A percentile compares a stretch with the other conserved stretches of the same genome.
These are phyloP conservation scores for Blennius ocellaris DNA, from an alignment of 2,113 vertebrate genomes.

Conservation along the genomic window DNA sequence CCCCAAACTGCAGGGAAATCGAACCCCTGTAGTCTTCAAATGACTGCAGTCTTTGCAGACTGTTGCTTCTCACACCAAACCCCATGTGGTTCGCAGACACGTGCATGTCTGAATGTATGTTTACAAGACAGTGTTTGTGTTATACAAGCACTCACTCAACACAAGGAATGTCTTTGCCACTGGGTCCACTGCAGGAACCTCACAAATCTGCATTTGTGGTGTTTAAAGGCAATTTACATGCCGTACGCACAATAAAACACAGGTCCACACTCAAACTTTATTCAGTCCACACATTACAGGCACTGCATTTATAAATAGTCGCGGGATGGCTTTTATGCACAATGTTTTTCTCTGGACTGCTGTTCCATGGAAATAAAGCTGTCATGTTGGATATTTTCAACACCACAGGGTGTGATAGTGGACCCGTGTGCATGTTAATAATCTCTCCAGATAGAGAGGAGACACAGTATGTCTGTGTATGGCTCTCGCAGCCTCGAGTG, in stretches of 20 bases:
- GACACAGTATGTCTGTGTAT: constrained; percentile 49
- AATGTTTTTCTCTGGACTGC: constrained; percentile 10
- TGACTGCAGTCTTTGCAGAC: background rate
- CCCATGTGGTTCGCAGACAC: constrained; percentile 20
- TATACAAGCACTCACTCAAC: constrained; percentile 3
- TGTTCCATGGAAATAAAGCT: constrained; percentile 54
- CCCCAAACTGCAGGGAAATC: background rate
- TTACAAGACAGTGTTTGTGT: constrained; percentile 5
- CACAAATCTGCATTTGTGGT: background rate
- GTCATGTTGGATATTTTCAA: constrained; percentile 58
- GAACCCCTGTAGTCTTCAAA: no score
- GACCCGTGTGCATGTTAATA: constrained; percentile 45
- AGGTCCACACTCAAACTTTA: background rate
- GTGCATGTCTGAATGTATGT: constrained; percentile 10
- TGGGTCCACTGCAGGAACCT: constrained; percentile 2
- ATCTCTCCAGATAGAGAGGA: constrained; percentile 63
- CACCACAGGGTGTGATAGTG: constrained; percentile 59
- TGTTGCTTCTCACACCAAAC: background rate
- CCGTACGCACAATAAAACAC: constrained; percentile 16
- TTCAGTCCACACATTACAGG: background rate
- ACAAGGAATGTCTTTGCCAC: constrained; percentile 5
- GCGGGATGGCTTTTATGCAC: constrained; percentile 8
- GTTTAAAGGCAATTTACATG: constrained; percentile 1
- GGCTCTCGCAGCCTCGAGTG: constrained; percentile 51
- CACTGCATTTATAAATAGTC: constrained; percentile 7